These are phyloP conservation scores for Amazonetta brasiliensis DNA, from an alignment of 2,797 vertebrate species.

Conservation along the genomic window DNA sequence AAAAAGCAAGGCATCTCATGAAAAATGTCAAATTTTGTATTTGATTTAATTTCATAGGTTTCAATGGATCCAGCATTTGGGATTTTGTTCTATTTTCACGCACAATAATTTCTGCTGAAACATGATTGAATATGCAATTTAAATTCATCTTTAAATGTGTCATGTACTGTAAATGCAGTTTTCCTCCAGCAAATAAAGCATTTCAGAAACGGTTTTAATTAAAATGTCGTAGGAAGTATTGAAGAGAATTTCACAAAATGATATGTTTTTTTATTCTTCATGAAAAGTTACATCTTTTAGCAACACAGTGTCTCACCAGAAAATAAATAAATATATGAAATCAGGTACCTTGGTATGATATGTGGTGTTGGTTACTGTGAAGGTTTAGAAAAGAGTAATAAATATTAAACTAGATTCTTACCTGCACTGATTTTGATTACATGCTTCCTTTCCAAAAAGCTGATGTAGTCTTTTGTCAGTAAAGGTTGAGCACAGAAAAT, in stretches of 20 bases:
- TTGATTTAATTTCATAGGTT: neutral
- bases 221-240: neutral
- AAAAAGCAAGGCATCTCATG: neutral
- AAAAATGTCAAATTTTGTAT: neutral
- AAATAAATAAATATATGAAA: no score
- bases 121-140: neutral
- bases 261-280: neutral
- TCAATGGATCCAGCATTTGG: neutral
- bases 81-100: constrained; percentile 4
- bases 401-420: neutral
- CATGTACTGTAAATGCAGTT: neutral
- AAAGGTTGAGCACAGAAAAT: neutral
- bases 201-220: constrained; percentile 51
- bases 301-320: neutral
- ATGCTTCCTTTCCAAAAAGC: constrained; percentile 2
- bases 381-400: neutral
- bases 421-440: neutral
- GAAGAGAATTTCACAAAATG: neutral
- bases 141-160: constrained; percentile 10
- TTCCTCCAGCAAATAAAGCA: constrained; percentile 52
- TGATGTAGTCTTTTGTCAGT: neutral
- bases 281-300: neutral
- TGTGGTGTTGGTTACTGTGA: neutral
- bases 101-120: neutral
- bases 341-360: neutral